phyloP scores from a whole-genome alignment of 2,797 vertebrate species.

The Pachyuromys duprasi region DNA sequence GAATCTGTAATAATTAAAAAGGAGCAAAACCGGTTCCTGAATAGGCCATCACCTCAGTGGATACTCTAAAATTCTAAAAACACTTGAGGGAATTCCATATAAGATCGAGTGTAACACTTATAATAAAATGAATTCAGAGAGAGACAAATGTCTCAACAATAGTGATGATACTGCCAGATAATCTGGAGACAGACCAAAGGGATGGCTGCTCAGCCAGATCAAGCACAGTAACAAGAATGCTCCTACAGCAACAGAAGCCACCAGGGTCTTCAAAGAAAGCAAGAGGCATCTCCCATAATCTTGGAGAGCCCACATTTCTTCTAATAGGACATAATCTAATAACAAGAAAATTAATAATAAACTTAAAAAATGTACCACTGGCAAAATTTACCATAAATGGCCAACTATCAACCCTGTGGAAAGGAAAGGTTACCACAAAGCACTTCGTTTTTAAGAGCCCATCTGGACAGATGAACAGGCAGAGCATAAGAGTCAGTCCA shows the following conservation, averaged over 20 bases:
- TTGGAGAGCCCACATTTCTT: neutral
- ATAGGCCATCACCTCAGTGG: conserved; percentile 20
- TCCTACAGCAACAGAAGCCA: neutral
- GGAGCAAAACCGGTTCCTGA: neutral
- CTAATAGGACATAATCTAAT: conserved; percentile 24
- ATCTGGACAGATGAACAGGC: neutral
- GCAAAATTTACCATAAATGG: conserved; percentile 28
- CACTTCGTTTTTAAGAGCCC: neutral
- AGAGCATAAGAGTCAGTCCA: neutral
- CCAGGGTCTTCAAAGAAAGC: conserved; percentile 13
- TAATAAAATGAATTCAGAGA: conserved; percentile 16
- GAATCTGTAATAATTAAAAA: conserved; percentile 28
- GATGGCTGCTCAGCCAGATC: neutral
- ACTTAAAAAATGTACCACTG: neutral
- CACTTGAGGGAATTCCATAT: neutral
- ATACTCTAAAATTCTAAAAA: conserved; percentile 33
- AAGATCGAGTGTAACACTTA: conserved; percentile 47
- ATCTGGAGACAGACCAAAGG: neutral
- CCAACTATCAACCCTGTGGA: conserved; percentile 18
- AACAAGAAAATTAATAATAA: conserved; percentile 36
- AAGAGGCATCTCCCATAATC: neutral
- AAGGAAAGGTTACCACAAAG: neutral
- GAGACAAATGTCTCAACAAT: neutral
- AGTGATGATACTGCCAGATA: neutral
- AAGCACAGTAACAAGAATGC: neutral